Percentiles rank a stretch among this genome's conserved stretches.
Evolutionary conservation across 2,888 invertebrate species (phyloP).

Genomic region (Pristionchus fissidentatus): DNA sequence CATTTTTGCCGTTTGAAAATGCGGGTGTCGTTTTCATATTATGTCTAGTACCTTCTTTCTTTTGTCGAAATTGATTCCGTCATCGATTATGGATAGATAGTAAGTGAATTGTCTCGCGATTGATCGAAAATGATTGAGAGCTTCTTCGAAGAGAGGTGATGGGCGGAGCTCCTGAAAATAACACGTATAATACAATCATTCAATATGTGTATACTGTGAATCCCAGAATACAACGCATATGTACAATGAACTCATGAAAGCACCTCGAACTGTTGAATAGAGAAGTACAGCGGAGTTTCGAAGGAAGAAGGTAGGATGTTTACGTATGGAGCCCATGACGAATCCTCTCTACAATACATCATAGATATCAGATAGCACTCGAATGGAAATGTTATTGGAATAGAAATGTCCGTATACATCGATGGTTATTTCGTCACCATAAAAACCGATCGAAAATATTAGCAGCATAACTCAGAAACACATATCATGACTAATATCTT

Average conservation of each 20-base stretch:
- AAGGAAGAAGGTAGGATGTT: slow-evolving; percentile 41
- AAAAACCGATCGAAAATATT: neutral
- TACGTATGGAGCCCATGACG: slow-evolving; percentile 44
- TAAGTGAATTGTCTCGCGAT: slow-evolving; percentile 43
- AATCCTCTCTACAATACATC: slow-evolving; percentile 14
- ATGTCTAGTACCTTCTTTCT: slow-evolving; percentile 41
- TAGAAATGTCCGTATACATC: too few species aligned
- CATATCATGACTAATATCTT: neutral
- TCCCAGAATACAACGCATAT: too few species aligned
- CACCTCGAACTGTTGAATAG: slow-evolving; percentile 42
- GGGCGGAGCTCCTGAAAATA: slow-evolving; percentile 25
- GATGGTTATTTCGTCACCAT: too few species aligned
- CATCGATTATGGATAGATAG: slow-evolving; percentile 37
- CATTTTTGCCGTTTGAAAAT: too few species aligned
- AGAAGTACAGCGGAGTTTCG: slow-evolving; percentile 37
- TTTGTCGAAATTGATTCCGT: slow-evolving; percentile 31
- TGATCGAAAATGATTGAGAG: slow-evolving; percentile 35
- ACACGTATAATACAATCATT: neutral
- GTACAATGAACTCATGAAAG: too few species aligned
- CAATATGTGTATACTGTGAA: neutral
- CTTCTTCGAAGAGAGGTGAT: slow-evolving; percentile 41
- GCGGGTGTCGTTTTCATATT: neutral
- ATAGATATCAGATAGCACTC: neutral
- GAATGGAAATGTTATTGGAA: neutral
- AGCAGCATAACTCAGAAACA: neutral